Conservation (phyloP, 1,140 invertebrate species). For the Drosophila paulistorum region DNA sequence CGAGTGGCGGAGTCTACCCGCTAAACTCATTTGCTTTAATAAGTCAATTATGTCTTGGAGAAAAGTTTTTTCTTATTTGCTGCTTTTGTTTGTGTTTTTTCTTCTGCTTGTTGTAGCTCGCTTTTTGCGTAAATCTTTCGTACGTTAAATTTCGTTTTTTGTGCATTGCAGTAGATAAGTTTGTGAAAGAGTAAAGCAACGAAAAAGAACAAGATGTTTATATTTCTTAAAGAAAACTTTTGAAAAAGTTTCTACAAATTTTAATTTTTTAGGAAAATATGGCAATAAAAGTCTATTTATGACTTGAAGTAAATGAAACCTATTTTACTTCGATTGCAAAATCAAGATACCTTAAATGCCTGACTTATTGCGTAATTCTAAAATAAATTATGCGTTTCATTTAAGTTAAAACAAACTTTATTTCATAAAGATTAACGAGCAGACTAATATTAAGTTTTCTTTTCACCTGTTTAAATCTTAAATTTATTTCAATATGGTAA, state of each 20-base stretch:
- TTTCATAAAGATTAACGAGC: constrained; percentile 68
- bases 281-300: no score
- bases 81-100: constrained; percentile 11
- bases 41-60: constrained; percentile 66
- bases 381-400: neutral
- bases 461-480: constrained; percentile 33
- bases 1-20: constrained; percentile 34
- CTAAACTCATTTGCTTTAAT: constrained; percentile 68
- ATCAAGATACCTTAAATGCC: neutral
- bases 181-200: neutral
- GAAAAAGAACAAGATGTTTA: neutral
- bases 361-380: neutral
- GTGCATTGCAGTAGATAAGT: constrained; percentile 17
- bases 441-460: constrained; percentile 32
- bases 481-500: constrained; percentile 38
- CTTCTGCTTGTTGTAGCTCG: neutral
- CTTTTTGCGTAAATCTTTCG: constrained; percentile 30
- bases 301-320: no score
- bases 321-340: no score
- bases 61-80: constrained; percentile 5
- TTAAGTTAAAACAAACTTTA: constrained; percentile 34
- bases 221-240: no score
- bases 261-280: no score
- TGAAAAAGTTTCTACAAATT: no score
- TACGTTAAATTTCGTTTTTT: neutral